Evolutionary conservation across 2,113 vertebrate genomes (phyloP), one percentile per base, ranked within the genome.

Genomic region (Calonectris borealis): DNA sequence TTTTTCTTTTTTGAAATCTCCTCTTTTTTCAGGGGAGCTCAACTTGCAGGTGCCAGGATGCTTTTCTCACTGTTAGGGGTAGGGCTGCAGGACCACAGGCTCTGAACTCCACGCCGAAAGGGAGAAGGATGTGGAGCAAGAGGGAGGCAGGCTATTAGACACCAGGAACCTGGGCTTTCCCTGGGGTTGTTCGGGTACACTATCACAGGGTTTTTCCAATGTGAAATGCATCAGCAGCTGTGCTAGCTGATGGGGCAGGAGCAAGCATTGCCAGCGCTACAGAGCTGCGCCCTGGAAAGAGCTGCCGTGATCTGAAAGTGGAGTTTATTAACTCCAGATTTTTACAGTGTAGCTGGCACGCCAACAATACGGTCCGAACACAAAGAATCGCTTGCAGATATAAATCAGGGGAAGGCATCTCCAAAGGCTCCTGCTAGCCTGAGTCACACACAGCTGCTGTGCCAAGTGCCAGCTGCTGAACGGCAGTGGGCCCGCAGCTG

Each of bases 271-370:
- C 86, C 83, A 82, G 57, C 0, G 1, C 46, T 55, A 6, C 55
- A 55, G 51, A 92, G 58, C 77, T 89, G 72, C 1, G 0, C 57
- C n/a, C 58, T 94, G 89, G 89, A 42, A 69, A 64, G 83, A 84
- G 44, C 86, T 71, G 72, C 55, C 5, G 9, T 11, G 46, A 13
- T 77, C 4, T 18, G 55, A 49, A 49, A 89, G 66, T 6, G 49
- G 80, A 94, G 83, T 94, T 93, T 61, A 97, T 96, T 86, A 93
- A 94, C 70, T 96, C 72, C 90, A 95, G 93, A 91, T 93, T 96
- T 75, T 42, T 34, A 42, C 75, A 89, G 49, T 6, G 32, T 48
- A 68, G 64, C 77, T 89, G 87, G 80, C 83, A 72, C 0, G 8
- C 86, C 88, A 78, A 85, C 94, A 93, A 75, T 66, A 52, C 0